Percentiles rank a stretch among this genome's conserved stretches.
phyloP scores from a whole-genome alignment of 1,140 invertebrate species.

The Gonioctena quinquepunctata region DNA sequence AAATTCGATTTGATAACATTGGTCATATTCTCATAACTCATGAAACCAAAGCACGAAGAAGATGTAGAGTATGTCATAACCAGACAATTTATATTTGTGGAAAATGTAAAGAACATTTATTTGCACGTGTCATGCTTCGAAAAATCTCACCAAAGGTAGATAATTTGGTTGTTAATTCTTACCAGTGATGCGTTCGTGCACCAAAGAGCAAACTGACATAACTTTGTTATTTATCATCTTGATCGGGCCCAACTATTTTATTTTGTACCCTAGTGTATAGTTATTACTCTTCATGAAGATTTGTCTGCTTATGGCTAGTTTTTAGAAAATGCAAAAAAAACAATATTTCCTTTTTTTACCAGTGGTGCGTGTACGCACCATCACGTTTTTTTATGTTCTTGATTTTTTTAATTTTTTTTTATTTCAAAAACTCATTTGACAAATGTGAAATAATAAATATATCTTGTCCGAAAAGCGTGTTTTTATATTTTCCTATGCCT shows the following conservation, averaged over 20 bases:
- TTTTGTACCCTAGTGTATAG: background rate
- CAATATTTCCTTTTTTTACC: slow-evolving; percentile 3
- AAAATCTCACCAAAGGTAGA: slow-evolving; percentile 11
- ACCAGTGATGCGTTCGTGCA: slow-evolving; percentile 1
- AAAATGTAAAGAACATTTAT: slow-evolving; percentile 9
- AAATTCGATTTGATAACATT: slow-evolving; percentile 11
- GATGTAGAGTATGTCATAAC: slow-evolving; percentile 13
- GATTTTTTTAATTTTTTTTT: background rate
- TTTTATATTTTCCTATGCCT: too few species aligned
- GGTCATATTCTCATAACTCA: slow-evolving; percentile 2
- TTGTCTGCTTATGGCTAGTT: background rate
- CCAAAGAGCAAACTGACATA: background rate
- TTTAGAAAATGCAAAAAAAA: slow-evolving; percentile 1
- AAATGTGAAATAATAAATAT: too few species aligned
- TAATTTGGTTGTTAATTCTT: slow-evolving; percentile 2
- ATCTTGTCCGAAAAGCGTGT: too few species aligned
- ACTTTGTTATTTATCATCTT: background rate
- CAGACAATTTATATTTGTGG: background rate
- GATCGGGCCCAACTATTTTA: background rate
- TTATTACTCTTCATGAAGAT: background rate
- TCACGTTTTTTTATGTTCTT: background rate
- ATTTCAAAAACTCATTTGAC: slow-evolving; percentile 1
- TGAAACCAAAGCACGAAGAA: background rate
- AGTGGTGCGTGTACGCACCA: slow-evolving; percentile 1
- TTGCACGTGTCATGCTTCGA: slow-evolving; percentile 2